Evolutionary conservation across 1,140 invertebrate species (phyloP).

Genomic region (Metopolophium dirhodum): DNA sequence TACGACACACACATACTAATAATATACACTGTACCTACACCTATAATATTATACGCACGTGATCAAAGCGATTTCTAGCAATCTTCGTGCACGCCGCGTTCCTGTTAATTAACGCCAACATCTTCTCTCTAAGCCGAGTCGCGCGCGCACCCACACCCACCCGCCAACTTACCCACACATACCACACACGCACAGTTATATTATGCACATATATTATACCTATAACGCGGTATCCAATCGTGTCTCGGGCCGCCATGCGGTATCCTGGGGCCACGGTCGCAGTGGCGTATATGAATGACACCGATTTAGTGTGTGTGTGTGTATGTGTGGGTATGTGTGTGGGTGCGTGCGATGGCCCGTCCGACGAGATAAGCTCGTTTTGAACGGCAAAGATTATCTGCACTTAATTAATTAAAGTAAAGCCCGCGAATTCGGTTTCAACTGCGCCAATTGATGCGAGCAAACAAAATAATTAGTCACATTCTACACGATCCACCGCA

Average conservation of each 20-base stretch:
- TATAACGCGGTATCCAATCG: not conserved
- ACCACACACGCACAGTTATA: not conserved
- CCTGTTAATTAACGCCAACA: not conserved
- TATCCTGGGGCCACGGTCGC: not conserved
- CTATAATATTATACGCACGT: not conserved
- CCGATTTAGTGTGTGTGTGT: too few relatives aligned
- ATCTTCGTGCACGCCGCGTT: not conserved
- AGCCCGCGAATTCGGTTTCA: not conserved
- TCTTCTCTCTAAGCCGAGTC: not conserved
- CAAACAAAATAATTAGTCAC: constrained; percentile 34
- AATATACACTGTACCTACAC: too few relatives aligned
- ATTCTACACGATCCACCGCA: not conserved
- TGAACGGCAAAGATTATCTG: constrained; percentile 29
- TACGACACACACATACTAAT: not conserved
- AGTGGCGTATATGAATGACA: not conserved
- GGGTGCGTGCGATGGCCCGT: not conserved
- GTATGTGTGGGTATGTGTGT: not conserved
- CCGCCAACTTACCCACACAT: too few relatives aligned
- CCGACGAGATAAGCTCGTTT: constrained; percentile 34
- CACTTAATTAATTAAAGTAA: constrained; percentile 39
- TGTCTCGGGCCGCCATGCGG: not conserved
- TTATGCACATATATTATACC: not conserved
- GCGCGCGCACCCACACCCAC: not conserved
- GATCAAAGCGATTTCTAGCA: not conserved
- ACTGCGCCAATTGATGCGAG: not conserved